Evolutionary conservation across 2,113 vertebrate species (phyloP).

Genomic region (Nothocercus julius): DNA sequence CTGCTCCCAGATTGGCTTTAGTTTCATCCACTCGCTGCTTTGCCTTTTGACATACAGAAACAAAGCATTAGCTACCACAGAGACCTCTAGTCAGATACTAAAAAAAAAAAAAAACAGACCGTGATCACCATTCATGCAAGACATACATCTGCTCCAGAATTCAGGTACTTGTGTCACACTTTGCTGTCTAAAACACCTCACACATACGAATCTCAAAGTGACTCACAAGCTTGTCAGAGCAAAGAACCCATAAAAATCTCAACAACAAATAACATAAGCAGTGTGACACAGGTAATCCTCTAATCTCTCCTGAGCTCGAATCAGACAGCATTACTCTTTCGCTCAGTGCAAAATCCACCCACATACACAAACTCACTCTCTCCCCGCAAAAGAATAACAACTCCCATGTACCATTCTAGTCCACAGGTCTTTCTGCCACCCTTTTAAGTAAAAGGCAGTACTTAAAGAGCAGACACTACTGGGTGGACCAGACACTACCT

Average conservation of each 20-base stretch:
- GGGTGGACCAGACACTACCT: conserved; percentile 79
- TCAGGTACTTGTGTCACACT: neutral
- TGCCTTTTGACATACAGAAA: conserved; percentile 77
- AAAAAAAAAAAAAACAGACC: neutral
- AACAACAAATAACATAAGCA: neutral
- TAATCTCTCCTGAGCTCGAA: neutral
- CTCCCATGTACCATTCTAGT: neutral
- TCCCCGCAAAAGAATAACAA: neutral
- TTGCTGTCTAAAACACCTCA: neutral
- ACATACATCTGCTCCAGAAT: neutral
- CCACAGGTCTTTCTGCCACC: neutral
- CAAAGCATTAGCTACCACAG: conserved; percentile 6
- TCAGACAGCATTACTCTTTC: neutral
- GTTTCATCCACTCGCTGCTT: conserved; percentile 88
- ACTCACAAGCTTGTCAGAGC: neutral
- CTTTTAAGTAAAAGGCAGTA: neutral
- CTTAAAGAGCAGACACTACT: accelerated
- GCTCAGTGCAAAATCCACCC: neutral
- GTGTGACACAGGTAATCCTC: neutral
- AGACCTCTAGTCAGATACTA: neutral
- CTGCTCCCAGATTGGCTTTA: conserved; percentile 81
- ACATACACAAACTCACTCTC: neutral
- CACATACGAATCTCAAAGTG: neutral
- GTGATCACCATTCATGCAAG: neutral
- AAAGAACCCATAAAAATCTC: neutral